A percentile compares a stretch with the other conserved stretches of the same genome.
Evolutionary conservation across 1,140 invertebrate species (phyloP).

Genomic region (Asbolus verrucosus): DNA sequence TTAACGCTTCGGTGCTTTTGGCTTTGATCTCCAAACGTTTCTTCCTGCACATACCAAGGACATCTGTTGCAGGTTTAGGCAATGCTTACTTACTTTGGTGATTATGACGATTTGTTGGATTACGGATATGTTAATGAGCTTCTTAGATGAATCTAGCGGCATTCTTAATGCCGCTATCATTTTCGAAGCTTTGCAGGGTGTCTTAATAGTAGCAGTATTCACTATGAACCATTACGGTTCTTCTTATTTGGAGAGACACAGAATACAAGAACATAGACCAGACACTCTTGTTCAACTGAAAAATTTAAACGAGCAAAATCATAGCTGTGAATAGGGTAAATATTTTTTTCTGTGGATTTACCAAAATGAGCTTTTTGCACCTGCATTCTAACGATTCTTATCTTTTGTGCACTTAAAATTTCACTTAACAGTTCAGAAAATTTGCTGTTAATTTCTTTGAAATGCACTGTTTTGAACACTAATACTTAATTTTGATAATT

Average conservation of each 20-base stretch:
- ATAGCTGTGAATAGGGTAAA: neutral
- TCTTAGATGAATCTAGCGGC: slow-evolving; percentile 28
- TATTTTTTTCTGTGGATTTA: too few relatives aligned
- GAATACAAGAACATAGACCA: neutral
- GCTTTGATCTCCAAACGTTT: neutral
- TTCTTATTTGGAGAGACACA: slow-evolving; percentile 13
- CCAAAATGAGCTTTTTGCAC: too few relatives aligned
- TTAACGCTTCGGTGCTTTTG: slow-evolving; percentile 8
- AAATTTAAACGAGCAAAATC: slow-evolving; percentile 4
- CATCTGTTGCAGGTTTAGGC: slow-evolving; percentile 39
- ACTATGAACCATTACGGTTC: slow-evolving; percentile 26
- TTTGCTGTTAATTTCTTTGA: too few relatives aligned
- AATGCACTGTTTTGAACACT: too few relatives aligned
- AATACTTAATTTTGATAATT: too few relatives aligned
- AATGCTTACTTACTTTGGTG: slow-evolving; percentile 5
- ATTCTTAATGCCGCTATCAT: slow-evolving; percentile 24
- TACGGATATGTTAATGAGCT: slow-evolving; percentile 23
- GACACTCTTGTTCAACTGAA: too few relatives aligned
- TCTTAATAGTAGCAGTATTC: slow-evolving; percentile 36
- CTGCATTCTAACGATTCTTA: too few relatives aligned
- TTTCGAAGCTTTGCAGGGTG: slow-evolving; percentile 34
- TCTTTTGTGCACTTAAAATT: too few relatives aligned
- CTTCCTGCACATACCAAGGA: neutral
- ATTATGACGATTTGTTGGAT: slow-evolving; percentile 42
- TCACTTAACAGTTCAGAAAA: too few relatives aligned